A percentile compares a stretch with the other conserved stretches of the same genome.
Evolutionary conservation across 2,797 vertebrate genomes (phyloP).

Genomic region (Threskiornis aethiopicus): DNA sequence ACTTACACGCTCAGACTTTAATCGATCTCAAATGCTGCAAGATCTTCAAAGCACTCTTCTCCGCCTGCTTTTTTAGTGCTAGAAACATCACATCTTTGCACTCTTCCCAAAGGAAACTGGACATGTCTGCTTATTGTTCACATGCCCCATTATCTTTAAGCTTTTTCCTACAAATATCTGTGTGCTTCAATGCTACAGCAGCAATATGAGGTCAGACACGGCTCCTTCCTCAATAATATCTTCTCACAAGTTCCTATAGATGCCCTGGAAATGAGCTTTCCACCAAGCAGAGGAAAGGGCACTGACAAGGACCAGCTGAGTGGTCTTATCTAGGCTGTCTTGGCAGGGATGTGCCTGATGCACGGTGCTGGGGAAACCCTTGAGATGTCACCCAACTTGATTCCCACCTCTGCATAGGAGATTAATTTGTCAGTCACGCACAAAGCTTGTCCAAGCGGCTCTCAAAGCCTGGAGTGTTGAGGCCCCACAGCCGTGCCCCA

Average conservation of each 20-base stretch:
- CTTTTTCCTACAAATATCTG: not conserved
- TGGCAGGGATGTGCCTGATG: not conserved
- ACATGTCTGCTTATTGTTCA: rapidly evolving
- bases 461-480: not conserved
- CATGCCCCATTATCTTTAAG: not conserved
- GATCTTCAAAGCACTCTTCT: not conserved
- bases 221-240: not conserved
- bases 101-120: not conserved
- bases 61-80: not conserved
- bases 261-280: not conserved
- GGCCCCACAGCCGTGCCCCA: not conserved
- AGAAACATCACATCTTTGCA: not conserved
- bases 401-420: not conserved
- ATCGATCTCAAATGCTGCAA: not conserved
- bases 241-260: not conserved
- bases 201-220: not conserved
- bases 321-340: not conserved
- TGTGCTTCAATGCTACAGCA: not conserved
- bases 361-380: not conserved
- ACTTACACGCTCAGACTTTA: not conserved
- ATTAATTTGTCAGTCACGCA: not conserved
- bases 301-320: rapidly evolving
- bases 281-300: not conserved
- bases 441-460: rapidly evolving
- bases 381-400: not conserved